Conservation (phyloP, 1,140 invertebrate genomes). For the Pseudomyrmex pallidus region DNA sequence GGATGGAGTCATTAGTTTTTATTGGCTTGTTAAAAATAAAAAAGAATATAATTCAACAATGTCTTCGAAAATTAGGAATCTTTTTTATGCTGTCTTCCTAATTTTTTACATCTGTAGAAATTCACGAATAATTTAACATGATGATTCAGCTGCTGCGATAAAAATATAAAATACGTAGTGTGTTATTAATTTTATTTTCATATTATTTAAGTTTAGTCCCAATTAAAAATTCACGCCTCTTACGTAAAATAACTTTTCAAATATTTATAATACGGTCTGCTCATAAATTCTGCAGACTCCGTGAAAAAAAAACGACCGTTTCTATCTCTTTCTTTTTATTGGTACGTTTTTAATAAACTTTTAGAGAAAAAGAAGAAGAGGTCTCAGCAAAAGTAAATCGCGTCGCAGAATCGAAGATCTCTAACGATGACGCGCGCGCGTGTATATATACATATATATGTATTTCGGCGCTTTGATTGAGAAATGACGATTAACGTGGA, state of each 20-base stretch:
- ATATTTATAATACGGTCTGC: background rate
- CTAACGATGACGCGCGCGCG: background rate
- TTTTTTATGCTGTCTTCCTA: background rate
- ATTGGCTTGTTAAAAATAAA: slow-evolving; percentile 19
- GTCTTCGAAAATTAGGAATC: background rate
- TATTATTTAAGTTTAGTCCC: background rate
- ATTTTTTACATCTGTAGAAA: background rate
- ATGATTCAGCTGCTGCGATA: background rate
- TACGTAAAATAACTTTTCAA: background rate
- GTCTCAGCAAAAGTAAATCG: background rate
- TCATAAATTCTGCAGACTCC: background rate
- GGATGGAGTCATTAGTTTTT: slow-evolving; percentile 17
- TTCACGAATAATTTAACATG: background rate
- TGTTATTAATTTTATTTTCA: no score
- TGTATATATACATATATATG: no score
- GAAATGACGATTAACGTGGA: slow-evolving; percentile 48
- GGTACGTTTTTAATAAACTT: background rate
- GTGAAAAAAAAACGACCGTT: background rate
- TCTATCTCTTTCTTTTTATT: background rate
- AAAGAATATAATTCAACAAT: background rate
- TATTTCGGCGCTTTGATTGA: background rate
- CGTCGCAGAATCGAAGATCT: background rate
- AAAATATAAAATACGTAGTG: background rate
- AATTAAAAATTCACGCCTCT: background rate
- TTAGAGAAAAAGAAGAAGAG: no score